phyloP scores from a whole-genome alignment of 1,140 invertebrate species.

The Aleiodes sp. region DNA sequence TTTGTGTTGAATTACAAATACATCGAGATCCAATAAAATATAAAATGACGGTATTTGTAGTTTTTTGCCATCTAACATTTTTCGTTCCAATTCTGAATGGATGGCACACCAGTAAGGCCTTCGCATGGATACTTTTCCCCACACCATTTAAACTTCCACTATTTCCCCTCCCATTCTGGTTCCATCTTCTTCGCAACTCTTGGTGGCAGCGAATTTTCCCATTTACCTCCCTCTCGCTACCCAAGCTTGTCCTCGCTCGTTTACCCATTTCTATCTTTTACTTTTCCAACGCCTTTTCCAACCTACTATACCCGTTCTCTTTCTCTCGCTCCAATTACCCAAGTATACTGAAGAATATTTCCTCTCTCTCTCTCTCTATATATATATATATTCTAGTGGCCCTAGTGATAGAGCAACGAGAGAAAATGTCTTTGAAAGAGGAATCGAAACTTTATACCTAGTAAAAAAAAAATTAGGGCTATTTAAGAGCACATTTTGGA shows the following conservation, averaged over 20 bases:
- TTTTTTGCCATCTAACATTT: constrained; percentile 6
- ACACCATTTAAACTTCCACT: not conserved
- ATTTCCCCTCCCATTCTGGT: not conserved
- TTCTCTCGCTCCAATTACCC: constrained; percentile 8
- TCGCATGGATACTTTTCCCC: not conserved
- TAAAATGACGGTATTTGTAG: constrained; percentile 2
- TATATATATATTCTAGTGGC: no score
- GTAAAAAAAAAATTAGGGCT: no score
- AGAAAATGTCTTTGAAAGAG: no score
- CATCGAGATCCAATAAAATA: not conserved
- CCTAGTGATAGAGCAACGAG: no score
- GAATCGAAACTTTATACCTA: no score
- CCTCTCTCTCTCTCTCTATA: constrained; percentile 1
- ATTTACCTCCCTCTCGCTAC: constrained; percentile 14
- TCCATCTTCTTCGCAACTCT: not conserved
- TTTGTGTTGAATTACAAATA: not conserved
- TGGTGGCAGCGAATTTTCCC: constrained; percentile 25
- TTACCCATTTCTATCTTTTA: not conserved
- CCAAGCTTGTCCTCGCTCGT: not conserved
- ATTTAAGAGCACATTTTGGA: no score
- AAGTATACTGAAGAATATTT: constrained; percentile 6
- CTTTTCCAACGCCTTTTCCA: not conserved
- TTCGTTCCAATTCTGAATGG: constrained; percentile 27
- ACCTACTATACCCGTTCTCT: not conserved
- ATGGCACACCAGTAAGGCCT: constrained; percentile 7